Percentiles rank a stretch among this genome's conserved stretches.
Conservation (phyloP, 2,113 vertebrate species). For the Eudyptes chrysolophus region DNA sequence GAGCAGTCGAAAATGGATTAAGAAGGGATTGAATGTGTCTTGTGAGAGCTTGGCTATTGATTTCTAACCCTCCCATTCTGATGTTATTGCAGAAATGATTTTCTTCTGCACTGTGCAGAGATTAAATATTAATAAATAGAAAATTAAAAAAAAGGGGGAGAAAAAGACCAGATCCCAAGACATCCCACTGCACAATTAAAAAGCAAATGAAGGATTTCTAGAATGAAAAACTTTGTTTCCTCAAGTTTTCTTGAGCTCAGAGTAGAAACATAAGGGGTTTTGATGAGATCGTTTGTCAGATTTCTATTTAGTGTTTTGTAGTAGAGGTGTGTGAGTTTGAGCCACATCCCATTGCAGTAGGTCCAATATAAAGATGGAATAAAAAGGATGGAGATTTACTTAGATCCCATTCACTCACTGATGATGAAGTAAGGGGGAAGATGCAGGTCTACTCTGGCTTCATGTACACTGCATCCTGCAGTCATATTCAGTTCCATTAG, state of each 20-base stretch:
- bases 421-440: constrained; percentile 10
- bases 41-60: constrained; percentile 55
- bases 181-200: constrained; percentile 14
- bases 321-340: background rate
- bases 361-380: background rate
- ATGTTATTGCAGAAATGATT: constrained; percentile 41
- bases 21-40: constrained; percentile 24
- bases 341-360: background rate
- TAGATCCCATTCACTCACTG: constrained; percentile 10
- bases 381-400: background rate
- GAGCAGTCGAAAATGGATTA: constrained; percentile 5
- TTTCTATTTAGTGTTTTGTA: background rate
- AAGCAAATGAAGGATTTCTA: constrained; percentile 26
- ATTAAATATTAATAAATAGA: constrained; percentile 64
- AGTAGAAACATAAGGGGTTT: background rate
- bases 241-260: background rate
- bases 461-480: background rate
- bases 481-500: background rate
- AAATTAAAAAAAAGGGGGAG: constrained; percentile 19
- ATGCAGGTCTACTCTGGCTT: background rate
- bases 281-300: background rate
- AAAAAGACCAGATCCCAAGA: constrained; percentile 4
- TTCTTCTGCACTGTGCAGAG: constrained; percentile 26
- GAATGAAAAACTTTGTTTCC: constrained; percentile 1
- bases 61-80: constrained; percentile 18